Evolutionary conservation across 2,888 invertebrate species (phyloP).

Genomic region (Eudemis profundana): DNA sequence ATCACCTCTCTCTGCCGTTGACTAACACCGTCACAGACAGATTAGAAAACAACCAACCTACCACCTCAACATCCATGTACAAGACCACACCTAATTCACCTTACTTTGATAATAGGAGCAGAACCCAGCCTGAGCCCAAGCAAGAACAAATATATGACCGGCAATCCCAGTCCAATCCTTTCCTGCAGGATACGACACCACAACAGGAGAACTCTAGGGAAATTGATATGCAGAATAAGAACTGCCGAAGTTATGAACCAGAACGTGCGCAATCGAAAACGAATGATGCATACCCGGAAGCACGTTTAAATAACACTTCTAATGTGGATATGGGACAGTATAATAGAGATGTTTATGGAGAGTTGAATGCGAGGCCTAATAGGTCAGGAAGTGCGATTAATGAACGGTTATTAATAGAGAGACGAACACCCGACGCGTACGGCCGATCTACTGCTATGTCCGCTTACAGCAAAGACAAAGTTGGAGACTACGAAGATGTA

Average conservation of each 20-base stretch:
- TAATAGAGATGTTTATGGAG: constrained; percentile 73
- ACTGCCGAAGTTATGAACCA: constrained; percentile 54
- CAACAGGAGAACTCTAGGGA: constrained; percentile 60
- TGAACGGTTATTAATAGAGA: constrained; percentile 83
- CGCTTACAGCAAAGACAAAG: constrained; percentile 71
- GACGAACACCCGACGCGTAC: constrained; percentile 93
- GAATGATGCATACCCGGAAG: constrained; percentile 62
- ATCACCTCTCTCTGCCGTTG: constrained; percentile 78
- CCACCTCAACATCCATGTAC: constrained; percentile 64
- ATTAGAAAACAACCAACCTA: constrained; percentile 72
- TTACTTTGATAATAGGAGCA: constrained; percentile 79
- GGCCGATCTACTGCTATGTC: constrained; percentile 86
- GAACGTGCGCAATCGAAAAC: constrained; percentile 56
- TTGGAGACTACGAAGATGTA: constrained; percentile 92
- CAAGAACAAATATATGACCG: constrained; percentile 71
- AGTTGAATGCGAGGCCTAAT: constrained; percentile 62
- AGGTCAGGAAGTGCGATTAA: constrained; percentile 64
- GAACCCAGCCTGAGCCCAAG: constrained; percentile 62
- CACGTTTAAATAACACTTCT: constrained; percentile 55
- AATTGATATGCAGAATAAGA: constrained; percentile 55
- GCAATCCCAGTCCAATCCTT: constrained; percentile 72
- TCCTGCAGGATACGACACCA: constrained; percentile 68
- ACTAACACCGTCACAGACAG: constrained; percentile 75
- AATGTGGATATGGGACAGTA: constrained; percentile 61
- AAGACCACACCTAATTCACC: constrained; percentile 81